Base-by-base conservation (phyloP, 1,140 invertebrate genomes). In the Eupeodes corollae region DNA sequence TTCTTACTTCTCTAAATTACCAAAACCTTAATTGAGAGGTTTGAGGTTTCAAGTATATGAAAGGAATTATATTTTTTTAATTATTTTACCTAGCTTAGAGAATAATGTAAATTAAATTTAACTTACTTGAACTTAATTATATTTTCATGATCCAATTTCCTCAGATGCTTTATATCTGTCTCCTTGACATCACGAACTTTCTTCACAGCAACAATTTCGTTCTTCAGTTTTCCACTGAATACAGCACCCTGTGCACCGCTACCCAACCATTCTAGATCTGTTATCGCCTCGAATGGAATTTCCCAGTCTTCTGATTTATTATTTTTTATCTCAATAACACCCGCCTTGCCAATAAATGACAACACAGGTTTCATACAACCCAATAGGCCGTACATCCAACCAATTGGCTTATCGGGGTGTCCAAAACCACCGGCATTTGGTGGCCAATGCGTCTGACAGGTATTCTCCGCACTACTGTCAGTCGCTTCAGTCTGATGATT, bases 181-280 rank as follows among this genome's bases (percentile, higher is more conserved):
- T 98, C 94, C 60, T 86, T 86, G 54, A 88, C 80, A 58, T 97
- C 90, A 47, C 83, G 75, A 8, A 98, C 88, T 71, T 98, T 97
- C 70, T 99, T 99, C 3, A 98, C 91, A 15, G 95, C 95, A 5
- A 99, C 91, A 58, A 80, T 79, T 69, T 88, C 82, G 50, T 83
- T 85, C 51, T 82, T 80, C 6, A 93, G 72, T 58, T 80, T 85
- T 0, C 93, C 94, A 41, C 86, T 83, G 67, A 96, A 98, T 1
- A 98, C 95, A 1, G 90, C 88, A 14, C 95, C 95, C 69, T 98
- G 94, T 14, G 93, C 92, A 18, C 95, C 95, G 50, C 88, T 90
- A 5, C 94, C 94, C 2, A 98, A 69, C 84, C 91, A 98, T 52
- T 90, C 79, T 12, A 97, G 72, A 55, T 97, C 86, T 40, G 84